Conservation (phyloP, 2,888 invertebrate species). For the Chironomus tentans region DNA sequence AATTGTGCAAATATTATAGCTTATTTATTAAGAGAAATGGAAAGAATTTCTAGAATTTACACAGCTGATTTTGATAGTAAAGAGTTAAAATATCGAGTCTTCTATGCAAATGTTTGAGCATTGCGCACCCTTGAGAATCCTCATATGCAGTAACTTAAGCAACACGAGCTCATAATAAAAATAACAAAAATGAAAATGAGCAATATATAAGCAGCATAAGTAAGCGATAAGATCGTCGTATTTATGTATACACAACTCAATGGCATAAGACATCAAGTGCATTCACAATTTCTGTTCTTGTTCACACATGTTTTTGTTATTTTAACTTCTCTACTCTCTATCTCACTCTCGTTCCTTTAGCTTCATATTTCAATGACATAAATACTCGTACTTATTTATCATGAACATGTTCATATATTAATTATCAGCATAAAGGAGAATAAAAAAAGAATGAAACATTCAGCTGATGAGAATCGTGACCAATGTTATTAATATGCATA, state of each 20-base stretch:
- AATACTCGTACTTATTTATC: too few relatives aligned
- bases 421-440: too few relatives aligned
- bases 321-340: neutral
- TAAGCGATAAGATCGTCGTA: slow-evolving; percentile 14
- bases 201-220: too few relatives aligned
- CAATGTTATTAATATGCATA: too few relatives aligned
- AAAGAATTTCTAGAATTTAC: neutral
- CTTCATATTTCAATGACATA: too few relatives aligned
- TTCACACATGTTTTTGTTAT: slow-evolving; percentile 23
- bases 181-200: neutral
- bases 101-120: neutral
- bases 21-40: neutral
- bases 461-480: too few relatives aligned
- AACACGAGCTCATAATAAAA: neutral
- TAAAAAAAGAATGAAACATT: too few relatives aligned
- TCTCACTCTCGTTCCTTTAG: neutral
- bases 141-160: neutral
- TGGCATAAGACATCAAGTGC: slow-evolving; percentile 23
- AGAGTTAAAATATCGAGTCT: neutral
- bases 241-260: neutral
- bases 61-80: neutral
- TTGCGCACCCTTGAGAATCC: slow-evolving; percentile 1
- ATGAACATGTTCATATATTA: too few relatives aligned
- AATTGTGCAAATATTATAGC: neutral
- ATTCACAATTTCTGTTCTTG: slow-evolving; percentile 8